phyloP scores from a whole-genome alignment of 2,888 invertebrate genomes.

The Nesidiocoris tenuis region DNA sequence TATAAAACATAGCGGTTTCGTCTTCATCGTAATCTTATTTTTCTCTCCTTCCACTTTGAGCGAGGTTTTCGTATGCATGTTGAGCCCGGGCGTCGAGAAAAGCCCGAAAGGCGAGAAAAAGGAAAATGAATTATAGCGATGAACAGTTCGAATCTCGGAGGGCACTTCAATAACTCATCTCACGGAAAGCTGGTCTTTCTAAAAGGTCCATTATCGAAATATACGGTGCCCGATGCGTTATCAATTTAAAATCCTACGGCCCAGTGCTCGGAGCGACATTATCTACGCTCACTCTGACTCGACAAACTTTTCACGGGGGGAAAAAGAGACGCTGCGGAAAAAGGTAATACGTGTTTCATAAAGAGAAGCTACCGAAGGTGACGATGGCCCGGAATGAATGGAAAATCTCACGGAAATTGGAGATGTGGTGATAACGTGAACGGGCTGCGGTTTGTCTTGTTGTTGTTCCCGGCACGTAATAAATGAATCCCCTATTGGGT shows the following conservation, averaged over 20 bases:
- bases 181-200: conserved; percentile 3
- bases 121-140: conserved; percentile 30
- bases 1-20: too few species aligned
- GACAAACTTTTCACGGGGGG: background rate
- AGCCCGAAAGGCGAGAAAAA: background rate
- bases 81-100: background rate
- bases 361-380: background rate
- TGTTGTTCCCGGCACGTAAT: conserved; percentile 38
- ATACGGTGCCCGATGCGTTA: conserved; percentile 24
- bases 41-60: too few species aligned
- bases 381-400: background rate
- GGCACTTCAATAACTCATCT: conserved; percentile 32
- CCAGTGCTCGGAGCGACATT: conserved; percentile 6
- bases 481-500: conserved; percentile 37
- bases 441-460: conserved; percentile 1
- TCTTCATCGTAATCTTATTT: too few species aligned
- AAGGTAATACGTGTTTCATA: conserved; percentile 1
- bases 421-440: conserved; percentile 1
- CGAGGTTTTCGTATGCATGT: background rate
- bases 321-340: background rate
- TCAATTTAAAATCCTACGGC: conserved; percentile 15
- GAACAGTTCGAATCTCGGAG: conserved; percentile 32
- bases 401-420: background rate
- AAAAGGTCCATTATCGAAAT: conserved; percentile 33
- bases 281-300: background rate